These are phyloP conservation scores for Syndactyla subalaris DNA, from an alignment of 2,797 vertebrate species.

Conservation along the genomic window DNA sequence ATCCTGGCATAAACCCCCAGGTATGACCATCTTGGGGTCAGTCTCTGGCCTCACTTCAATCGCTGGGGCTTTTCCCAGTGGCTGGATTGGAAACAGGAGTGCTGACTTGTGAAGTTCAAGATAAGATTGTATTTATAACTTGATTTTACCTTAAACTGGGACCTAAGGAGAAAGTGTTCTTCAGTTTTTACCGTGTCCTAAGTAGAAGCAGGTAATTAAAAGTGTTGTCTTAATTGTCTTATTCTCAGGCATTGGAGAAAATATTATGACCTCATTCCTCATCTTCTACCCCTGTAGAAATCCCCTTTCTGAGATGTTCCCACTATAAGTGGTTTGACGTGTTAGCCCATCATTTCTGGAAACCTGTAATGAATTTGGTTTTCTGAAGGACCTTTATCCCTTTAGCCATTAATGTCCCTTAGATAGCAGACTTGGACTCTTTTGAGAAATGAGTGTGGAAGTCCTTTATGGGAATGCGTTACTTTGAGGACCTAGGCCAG, in stretches of 20 bases:
- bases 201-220: not conserved
- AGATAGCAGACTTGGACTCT: not conserved
- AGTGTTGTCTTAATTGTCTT: not conserved
- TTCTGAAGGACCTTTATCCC: not conserved
- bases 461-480: not conserved
- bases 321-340: not conserved
- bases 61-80: not conserved
- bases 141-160: not conserved
- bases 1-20: not conserved
- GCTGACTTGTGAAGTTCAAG: not conserved
- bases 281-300: not conserved
- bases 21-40: not conserved
- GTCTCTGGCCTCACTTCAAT: not conserved
- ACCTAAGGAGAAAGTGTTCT: not conserved
- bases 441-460: not conserved
- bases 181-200: not conserved
- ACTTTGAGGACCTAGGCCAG: not conserved
- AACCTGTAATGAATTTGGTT: not conserved
- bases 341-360: not conserved
- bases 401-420: not conserved
- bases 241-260: not conserved
- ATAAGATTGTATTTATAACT: not conserved
- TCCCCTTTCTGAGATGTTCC: not conserved
- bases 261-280: not conserved
- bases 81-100: not conserved